Conservation (phyloP, 1,140 invertebrate species). For the Leptestheria dahalacensis region DNA sequence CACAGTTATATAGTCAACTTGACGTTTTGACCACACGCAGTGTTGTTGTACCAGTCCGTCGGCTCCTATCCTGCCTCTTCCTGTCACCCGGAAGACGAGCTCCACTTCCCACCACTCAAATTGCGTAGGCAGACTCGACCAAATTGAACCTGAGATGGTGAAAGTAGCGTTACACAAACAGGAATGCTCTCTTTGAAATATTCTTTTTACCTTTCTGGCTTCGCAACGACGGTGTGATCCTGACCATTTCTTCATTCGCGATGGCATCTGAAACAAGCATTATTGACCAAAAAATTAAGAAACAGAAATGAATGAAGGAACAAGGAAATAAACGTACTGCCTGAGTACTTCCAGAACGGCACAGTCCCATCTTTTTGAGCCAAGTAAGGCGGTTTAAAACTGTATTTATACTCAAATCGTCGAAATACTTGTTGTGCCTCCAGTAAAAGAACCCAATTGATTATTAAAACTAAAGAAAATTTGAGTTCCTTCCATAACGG, state of each 20-base stretch:
- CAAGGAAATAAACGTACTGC: slow-evolving; percentile 54
- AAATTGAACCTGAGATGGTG: slow-evolving; percentile 53
- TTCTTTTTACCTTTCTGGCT: slow-evolving; percentile 74
- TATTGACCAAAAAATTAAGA: neutral
- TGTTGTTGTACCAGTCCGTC: slow-evolving; percentile 69
- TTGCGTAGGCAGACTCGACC: slow-evolving; percentile 67
- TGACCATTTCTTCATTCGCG: slow-evolving; percentile 88
- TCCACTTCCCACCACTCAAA: slow-evolving; percentile 97
- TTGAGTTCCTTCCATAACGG: neutral
- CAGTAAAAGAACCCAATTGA: neutral
- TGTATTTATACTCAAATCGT: slow-evolving; percentile 96
- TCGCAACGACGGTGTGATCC: slow-evolving; percentile 82
- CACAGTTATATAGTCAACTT: slow-evolving; percentile 17
- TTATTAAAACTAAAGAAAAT: neutral
- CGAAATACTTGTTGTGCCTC: slow-evolving; percentile 33
- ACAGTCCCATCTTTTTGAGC: slow-evolving; percentile 95
- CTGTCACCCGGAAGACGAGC: slow-evolving; percentile 82
- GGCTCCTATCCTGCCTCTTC: slow-evolving; percentile 90
- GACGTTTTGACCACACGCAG: neutral
- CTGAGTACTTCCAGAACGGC: slow-evolving; percentile 96
- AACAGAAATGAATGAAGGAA: too few relatives aligned
- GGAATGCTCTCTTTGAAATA: too few relatives aligned
- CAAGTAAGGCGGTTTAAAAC: slow-evolving; percentile 96
- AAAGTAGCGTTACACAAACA: too few relatives aligned
- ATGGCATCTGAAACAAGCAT: slow-evolving; percentile 71